phyloP scores from a whole-genome alignment of 2,888 invertebrate species.

The Alsophila aescularia region DNA sequence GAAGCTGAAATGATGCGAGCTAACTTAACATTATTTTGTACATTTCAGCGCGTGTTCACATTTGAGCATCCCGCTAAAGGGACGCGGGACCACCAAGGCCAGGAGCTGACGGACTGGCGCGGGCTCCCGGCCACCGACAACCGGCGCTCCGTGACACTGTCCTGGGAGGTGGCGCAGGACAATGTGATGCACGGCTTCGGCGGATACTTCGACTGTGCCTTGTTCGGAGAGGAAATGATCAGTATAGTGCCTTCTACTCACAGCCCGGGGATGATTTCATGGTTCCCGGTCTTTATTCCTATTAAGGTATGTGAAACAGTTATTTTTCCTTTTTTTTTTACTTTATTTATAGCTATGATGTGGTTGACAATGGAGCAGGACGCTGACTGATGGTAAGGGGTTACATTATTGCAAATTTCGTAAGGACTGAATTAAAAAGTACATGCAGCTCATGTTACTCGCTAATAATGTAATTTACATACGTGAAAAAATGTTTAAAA shows the following conservation, averaged over 20 bases:
- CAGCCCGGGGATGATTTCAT: conserved; percentile 97
- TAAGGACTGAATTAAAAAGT: no score
- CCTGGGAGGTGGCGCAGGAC: conserved; percentile 89
- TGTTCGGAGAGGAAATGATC: conserved; percentile 93
- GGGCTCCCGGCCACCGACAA: conserved; percentile 90
- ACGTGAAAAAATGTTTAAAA: no score
- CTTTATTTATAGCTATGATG: no score
- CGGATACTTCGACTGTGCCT: conserved; percentile 96
- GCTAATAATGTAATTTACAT: no score
- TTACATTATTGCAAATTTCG: no score
- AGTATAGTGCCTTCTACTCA: conserved; percentile 96
- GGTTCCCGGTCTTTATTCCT: conserved; percentile 99
- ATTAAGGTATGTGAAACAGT: conserved; percentile 84
- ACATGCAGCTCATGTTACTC: no score
- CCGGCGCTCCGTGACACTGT: conserved; percentile 87
- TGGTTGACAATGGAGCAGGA: no score
- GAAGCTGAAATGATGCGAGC: no score
- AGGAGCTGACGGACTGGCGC: conserved; percentile 86
- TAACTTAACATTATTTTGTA: neutral
- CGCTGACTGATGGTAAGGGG: no score
- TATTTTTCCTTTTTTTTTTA: conserved; percentile 17
- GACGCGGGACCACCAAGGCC: conserved; percentile 86
- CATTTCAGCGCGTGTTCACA: conserved; percentile 88
- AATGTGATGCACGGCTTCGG: conserved; percentile 96
- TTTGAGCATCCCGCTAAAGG: conserved; percentile 96